These are phyloP conservation scores for Portunus trituberculatus DNA, from an alignment of 1,140 invertebrate genomes.

Conservation along the genomic window DNA sequence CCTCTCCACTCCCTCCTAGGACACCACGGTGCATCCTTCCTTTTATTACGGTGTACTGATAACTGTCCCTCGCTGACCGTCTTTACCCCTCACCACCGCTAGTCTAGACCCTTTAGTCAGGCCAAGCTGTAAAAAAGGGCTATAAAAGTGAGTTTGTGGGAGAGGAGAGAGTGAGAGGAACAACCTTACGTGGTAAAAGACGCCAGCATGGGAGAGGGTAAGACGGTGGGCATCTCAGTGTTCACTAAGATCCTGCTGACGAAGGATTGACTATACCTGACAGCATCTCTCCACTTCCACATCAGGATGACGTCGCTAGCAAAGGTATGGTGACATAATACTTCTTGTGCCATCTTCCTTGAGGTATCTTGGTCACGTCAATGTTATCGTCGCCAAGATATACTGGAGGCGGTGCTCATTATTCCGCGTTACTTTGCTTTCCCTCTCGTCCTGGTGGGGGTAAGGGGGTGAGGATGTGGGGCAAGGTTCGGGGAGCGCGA, in stretches of 20 bases:
- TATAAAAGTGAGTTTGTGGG: constrained; percentile 35
- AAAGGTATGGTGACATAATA: not conserved
- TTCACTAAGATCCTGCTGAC: not conserved
- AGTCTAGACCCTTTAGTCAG: constrained; percentile 47
- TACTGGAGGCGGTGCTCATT: not conserved
- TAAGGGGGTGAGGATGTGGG: not conserved
- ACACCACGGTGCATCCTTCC: not conserved
- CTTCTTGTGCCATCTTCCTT: not conserved
- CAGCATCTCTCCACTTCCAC: not conserved
- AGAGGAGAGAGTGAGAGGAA: constrained; percentile 7
- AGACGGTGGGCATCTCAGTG: not conserved
- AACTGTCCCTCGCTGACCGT: constrained; percentile 31
- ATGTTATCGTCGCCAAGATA: not conserved
- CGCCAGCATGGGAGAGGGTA: not conserved
- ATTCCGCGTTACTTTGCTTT: not conserved
- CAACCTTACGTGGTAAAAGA: not conserved
- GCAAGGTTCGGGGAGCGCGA: not conserved
- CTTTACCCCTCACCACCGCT: not conserved
- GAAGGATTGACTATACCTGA: not conserved
- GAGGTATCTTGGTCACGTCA: not conserved
- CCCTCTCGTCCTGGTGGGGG: not conserved
- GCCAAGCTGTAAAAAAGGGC: constrained; percentile 55
- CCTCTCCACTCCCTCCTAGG: not conserved
- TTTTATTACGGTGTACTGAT: constrained; percentile 50
- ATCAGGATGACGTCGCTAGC: not conserved